Conservation (phyloP, 2,888 invertebrate genomes). For the Actias luna region DNA sequence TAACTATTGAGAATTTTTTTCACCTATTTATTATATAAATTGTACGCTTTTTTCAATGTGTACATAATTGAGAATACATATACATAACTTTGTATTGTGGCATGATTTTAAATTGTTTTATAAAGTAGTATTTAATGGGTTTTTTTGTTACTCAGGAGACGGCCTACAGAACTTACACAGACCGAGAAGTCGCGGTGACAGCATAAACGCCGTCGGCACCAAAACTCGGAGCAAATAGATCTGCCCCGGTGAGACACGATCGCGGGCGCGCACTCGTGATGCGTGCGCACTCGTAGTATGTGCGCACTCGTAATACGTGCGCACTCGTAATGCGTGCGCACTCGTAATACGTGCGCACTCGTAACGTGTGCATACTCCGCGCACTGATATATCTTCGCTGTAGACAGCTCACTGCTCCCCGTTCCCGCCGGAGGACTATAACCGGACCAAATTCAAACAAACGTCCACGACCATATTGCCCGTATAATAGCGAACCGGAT, state of each 20-base stretch:
- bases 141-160: conserved; percentile 75
- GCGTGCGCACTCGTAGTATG: conserved; percentile 14
- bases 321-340: background rate
- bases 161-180: conserved; percentile 86
- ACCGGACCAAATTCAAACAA: conserved; percentile 61
- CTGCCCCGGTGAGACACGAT: conserved; percentile 24
- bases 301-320: background rate
- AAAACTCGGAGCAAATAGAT: conserved; percentile 74
- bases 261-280: conserved; percentile 11
- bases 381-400: conserved; percentile 35
- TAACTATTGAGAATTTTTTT: too few species aligned
- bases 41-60: too few species aligned
- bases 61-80: too few species aligned
- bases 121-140: background rate
- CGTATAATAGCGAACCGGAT: conserved; percentile 26
- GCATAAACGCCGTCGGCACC: conserved; percentile 87
- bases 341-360: background rate
- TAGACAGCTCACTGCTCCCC: conserved; percentile 29
- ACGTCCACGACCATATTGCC: conserved; percentile 52
- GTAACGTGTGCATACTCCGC: background rate
- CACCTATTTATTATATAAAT: too few species aligned
- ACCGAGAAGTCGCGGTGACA: conserved; percentile 91
- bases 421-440: conserved; percentile 38
- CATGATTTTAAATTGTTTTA: background rate
- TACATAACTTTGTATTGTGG: too few species aligned